phyloP scores from a whole-genome alignment of 2,113 vertebrate species.

The Caretta caretta region DNA sequence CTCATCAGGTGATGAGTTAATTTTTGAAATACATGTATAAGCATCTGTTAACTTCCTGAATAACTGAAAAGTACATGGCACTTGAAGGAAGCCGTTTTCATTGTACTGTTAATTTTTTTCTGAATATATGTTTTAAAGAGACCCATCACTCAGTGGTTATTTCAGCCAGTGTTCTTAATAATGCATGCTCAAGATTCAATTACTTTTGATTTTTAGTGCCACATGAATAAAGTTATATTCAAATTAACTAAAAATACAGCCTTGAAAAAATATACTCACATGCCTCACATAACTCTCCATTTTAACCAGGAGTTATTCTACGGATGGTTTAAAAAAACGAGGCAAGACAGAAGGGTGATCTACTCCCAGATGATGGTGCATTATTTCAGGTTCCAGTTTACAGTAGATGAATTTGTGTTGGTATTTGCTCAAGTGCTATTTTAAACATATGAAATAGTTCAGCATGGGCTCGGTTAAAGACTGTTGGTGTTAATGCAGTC shows the following conservation, averaged over 20 bases:
- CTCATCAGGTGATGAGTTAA: neutral
- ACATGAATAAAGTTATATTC: neutral
- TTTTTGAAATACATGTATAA: neutral
- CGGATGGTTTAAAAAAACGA: neutral
- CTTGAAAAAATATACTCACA: neutral
- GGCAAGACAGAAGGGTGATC: neutral
- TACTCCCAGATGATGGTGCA: neutral
- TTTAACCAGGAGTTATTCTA: neutral
- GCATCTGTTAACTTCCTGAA: slow-evolving; percentile 4
- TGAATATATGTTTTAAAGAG: neutral
- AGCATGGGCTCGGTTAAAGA: slow-evolving; percentile 14
- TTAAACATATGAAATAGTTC: slow-evolving; percentile 53
- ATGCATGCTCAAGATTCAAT: neutral
- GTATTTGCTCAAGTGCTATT: slow-evolving; percentile 24
- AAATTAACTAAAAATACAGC: neutral
- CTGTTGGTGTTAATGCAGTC: neutral
- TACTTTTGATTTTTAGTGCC: neutral
- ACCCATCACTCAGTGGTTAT: neutral
- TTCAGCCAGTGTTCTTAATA: neutral
- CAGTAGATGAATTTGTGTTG: slow-evolving; percentile 21
- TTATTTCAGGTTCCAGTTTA: slow-evolving; percentile 47
- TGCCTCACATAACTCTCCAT: neutral
- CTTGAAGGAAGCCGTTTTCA: neutral
- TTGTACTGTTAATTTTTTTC: neutral
- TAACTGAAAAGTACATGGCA: slow-evolving; percentile 4